Percentiles rank a stretch among this genome's conserved stretches.
Conservation (phyloP, 2,888 invertebrate genomes). For the Leptopilina drosophilae region DNA sequence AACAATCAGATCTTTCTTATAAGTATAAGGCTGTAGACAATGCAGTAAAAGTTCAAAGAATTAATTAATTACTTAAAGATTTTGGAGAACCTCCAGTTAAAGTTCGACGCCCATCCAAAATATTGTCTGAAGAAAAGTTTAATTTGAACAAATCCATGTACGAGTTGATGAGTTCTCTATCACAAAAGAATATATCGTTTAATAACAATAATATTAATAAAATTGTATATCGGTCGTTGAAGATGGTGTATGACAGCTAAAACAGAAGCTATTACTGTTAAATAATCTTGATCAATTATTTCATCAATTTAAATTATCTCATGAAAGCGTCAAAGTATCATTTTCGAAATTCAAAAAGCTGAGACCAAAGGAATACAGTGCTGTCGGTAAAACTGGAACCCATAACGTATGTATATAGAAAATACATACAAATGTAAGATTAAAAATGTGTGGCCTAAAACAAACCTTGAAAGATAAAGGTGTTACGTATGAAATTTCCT, state of each 20-base stretch:
- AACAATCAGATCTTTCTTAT: too few relatives aligned
- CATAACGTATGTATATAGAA: constrained; percentile 1
- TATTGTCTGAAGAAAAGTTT: neutral
- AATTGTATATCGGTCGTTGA: too few relatives aligned
- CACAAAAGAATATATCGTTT: neutral
- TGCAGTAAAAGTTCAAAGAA: too few relatives aligned
- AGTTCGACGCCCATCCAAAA: constrained; percentile 3
- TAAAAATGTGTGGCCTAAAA: too few relatives aligned
- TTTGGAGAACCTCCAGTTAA: constrained; percentile 36
- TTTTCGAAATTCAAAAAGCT: constrained; percentile 7
- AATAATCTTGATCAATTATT: neutral
- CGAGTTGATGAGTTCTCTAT: neutral
- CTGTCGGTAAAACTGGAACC: neutral
- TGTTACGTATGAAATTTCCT: too few relatives aligned
- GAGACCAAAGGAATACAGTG: neutral
- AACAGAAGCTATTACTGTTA: too few relatives aligned
- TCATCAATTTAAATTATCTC: neutral
- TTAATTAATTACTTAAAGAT: neutral
- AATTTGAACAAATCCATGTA: constrained; percentile 1
- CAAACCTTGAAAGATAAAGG: too few relatives aligned
- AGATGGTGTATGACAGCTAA: too few relatives aligned
- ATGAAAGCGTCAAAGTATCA: constrained; percentile 2
- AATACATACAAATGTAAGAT: neutral
- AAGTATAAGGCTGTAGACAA: too few relatives aligned
- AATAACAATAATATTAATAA: too few relatives aligned